Conservation (phyloP, 2,888 invertebrate genomes). For the Mesopsocus fuscifrons region DNA sequence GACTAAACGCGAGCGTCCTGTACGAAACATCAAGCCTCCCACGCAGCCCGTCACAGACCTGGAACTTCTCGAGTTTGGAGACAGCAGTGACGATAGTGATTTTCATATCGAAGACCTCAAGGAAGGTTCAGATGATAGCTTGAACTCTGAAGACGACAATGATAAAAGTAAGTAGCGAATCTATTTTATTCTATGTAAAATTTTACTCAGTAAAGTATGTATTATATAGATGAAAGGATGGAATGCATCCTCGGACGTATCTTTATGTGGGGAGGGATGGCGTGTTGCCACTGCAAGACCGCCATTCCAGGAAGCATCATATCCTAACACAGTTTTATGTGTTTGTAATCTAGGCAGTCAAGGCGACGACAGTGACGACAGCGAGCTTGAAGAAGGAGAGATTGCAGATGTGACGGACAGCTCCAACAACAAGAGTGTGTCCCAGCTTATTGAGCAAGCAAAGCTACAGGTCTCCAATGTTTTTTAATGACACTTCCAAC, state of each 20-base stretch:
- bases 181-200: no score
- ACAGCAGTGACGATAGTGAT: conserved; percentile 80
- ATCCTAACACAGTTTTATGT: background rate
- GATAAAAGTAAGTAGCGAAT: no score
- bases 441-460: conserved; percentile 8
- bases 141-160: conserved; percentile 45
- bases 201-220: no score
- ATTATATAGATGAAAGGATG: no score
- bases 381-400: no score
- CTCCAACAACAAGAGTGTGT: conserved; percentile 2
- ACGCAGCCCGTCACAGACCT: conserved; percentile 55
- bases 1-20: conserved; percentile 57
- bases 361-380: conserved; percentile 14
- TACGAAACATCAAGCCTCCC: conserved; percentile 60
- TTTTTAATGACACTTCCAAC: conserved; percentile 2
- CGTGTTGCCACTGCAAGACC: no score
- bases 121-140: conserved; percentile 56
- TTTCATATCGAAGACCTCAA: conserved; percentile 77
- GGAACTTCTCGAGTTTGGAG: conserved; percentile 78
- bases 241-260: no score
- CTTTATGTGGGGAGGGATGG: no score
- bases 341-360: conserved; percentile 5
- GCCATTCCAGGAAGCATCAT: no score
- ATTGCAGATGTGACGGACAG: conserved; percentile 14
- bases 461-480: background rate